Evolutionary conservation across 2,888 invertebrate species (phyloP).

Genomic region (Abrostola triplasia): DNA sequence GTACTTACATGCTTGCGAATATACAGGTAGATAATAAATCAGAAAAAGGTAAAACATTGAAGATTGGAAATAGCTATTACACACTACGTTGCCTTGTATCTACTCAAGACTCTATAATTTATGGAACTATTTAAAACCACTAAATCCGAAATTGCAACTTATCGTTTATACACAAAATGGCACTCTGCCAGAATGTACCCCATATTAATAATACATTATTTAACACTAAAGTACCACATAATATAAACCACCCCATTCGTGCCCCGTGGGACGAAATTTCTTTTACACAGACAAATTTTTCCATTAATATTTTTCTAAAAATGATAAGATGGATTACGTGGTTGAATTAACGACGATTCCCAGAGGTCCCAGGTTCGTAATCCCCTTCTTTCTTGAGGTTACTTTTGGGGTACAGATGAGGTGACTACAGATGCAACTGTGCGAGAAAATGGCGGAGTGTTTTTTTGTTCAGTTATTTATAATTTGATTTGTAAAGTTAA

Average conservation of each 20-base stretch:
- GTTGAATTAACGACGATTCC: slow-evolving; percentile 79
- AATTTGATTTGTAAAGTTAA: slow-evolving; percentile 14
- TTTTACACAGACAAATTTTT: slow-evolving; percentile 78
- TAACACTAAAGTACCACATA: slow-evolving; percentile 32
- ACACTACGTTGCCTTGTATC: neutral
- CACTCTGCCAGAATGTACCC: slow-evolving; percentile 30
- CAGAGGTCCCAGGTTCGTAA: slow-evolving; percentile 71
- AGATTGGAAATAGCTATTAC: too few species aligned
- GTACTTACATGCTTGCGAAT: too few species aligned
- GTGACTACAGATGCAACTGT: slow-evolving; percentile 16
- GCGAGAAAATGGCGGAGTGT: slow-evolving; percentile 32
- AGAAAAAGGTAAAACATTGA: too few species aligned
- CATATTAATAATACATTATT: slow-evolving; percentile 49
- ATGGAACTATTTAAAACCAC: slow-evolving; percentile 38
- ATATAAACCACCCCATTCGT: slow-evolving; percentile 55
- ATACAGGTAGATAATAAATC: too few species aligned
- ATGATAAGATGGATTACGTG: slow-evolving; percentile 86
- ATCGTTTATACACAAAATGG: slow-evolving; percentile 40
- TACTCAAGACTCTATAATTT: slow-evolving; percentile 17
- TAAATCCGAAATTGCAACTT: slow-evolving; percentile 39
- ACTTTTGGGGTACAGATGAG: slow-evolving; percentile 51
- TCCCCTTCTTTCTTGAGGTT: slow-evolving; percentile 64
- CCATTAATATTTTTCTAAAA: slow-evolving; percentile 80
- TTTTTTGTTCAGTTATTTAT: slow-evolving; percentile 24
- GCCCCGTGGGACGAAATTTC: slow-evolving; percentile 75